Evolutionary conservation across 1,140 invertebrate genomes (phyloP).

Genomic region (Metopolophium dirhodum): DNA sequence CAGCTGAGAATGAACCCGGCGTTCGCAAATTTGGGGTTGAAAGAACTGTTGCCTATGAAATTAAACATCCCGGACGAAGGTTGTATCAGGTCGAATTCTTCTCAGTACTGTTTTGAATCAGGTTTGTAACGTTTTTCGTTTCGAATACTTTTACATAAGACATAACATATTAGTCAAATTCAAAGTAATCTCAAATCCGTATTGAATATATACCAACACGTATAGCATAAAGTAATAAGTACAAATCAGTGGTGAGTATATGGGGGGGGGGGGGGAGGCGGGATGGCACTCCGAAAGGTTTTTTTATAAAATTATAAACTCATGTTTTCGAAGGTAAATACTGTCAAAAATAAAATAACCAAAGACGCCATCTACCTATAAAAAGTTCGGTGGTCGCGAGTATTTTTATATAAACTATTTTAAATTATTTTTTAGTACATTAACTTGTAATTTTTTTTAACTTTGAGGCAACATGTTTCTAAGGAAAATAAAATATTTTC

Average conservation of each 20-base stretch:
- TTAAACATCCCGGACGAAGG: constrained; percentile 89
- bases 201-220: not conserved
- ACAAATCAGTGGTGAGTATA: not conserved
- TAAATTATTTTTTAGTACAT: not conserved
- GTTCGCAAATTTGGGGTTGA: constrained; percentile 84
- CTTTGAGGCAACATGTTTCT: not conserved
- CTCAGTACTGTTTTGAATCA: constrained; percentile 91
- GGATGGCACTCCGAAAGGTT: too few relatives aligned
- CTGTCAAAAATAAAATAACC: not conserved
- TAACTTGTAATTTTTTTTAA: not conserved
- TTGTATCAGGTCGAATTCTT: constrained; percentile 85
- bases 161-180: not conserved
- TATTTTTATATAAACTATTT: not conserved
- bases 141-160: not conserved
- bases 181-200: not conserved
- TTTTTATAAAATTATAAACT: too few relatives aligned
- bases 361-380: not conserved
- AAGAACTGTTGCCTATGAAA: constrained; percentile 88
- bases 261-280: not conserved
- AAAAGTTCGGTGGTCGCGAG: not conserved
- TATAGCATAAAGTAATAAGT: not conserved
- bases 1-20: constrained; percentile 86
- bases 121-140: constrained; percentile 64
- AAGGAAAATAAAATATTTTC: not conserved
- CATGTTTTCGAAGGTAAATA: not conserved